Percentiles rank a stretch among this genome's conserved stretches.
Evolutionary conservation across 2,797 vertebrate species (phyloP).

Genomic region (Poeciliopsis infans): DNA sequence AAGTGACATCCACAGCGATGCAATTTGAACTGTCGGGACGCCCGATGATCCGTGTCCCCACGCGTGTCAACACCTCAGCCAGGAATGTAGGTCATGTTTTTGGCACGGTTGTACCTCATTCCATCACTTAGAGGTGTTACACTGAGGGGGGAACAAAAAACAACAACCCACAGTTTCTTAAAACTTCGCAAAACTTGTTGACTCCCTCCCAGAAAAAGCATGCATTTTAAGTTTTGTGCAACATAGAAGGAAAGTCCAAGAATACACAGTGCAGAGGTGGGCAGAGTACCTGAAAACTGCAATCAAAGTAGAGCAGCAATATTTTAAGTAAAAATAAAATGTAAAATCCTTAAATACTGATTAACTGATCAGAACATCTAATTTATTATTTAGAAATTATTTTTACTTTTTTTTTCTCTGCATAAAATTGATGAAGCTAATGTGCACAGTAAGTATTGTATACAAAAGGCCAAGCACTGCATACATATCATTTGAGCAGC

Average conservation of each 20-base stretch:
- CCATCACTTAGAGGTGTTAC: constrained; percentile 55
- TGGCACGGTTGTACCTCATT: constrained; percentile 69
- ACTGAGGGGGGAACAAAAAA: constrained; percentile 35
- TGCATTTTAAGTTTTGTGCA: not conserved
- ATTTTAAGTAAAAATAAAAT: not conserved
- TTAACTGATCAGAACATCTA: not conserved
- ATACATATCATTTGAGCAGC: not conserved
- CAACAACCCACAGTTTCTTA: constrained; percentile 18
- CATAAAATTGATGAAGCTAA: not conserved
- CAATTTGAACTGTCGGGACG: constrained; percentile 64
- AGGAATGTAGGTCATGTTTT: constrained; percentile 79
- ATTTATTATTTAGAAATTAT: not conserved
- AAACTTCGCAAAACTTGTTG: constrained; percentile 16
- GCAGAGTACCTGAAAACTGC: not conserved
- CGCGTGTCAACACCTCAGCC: constrained; percentile 75
- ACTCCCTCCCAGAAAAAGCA: constrained; percentile 17
- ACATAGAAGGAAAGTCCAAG: not conserved
- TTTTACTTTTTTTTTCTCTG: not conserved
- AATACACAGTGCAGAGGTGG: not conserved
- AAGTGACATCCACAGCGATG: constrained; percentile 70
- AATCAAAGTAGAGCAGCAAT: not conserved
- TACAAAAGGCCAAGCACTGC: not conserved
- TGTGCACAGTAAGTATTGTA: not conserved
- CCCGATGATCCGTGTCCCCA: constrained; percentile 63
- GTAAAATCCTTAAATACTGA: not conserved